These are phyloP conservation scores for Montipora capricornis DNA, from an alignment of 64 coral and sea anemone species.

Conservation along the genomic window DNA sequence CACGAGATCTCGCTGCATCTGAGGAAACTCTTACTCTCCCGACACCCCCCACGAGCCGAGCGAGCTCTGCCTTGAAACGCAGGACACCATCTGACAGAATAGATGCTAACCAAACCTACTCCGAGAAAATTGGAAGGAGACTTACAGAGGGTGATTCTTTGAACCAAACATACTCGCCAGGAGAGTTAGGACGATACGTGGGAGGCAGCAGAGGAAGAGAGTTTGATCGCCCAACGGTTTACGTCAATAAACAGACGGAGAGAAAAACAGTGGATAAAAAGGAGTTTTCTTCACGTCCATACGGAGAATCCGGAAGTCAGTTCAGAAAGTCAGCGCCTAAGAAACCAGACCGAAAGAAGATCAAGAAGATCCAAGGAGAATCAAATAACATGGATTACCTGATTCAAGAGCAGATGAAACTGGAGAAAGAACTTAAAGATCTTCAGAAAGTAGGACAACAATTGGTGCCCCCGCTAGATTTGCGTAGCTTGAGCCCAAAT, in stretches of 20 bases:
- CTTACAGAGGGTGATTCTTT: not conserved
- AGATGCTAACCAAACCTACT: not conserved
- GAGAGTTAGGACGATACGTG: not conserved
- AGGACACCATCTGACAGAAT: not conserved
- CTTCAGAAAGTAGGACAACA: slow-evolving; percentile 12
- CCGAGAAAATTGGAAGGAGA: not conserved
- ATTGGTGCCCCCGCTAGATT: slow-evolving; percentile 24
- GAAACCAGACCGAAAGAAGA: slow-evolving; percentile 37
- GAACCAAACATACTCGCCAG: not conserved
- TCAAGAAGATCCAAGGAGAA: not conserved
- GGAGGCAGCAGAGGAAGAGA: not conserved
- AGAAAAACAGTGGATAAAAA: not conserved
- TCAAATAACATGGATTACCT: slow-evolving; percentile 18
- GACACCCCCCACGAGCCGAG: not conserved
- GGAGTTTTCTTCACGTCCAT: slow-evolving; percentile 15
- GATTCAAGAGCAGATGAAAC: slow-evolving; percentile 45
- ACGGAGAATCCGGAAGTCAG: not conserved
- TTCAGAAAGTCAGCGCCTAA: not conserved
- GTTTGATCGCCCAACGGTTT: not conserved
- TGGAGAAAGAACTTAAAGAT: slow-evolving; percentile 61
- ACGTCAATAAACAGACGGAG: not conserved
- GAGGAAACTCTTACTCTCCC: slow-evolving; percentile 17
- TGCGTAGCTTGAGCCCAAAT: not conserved
- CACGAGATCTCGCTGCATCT: slow-evolving; percentile 6
- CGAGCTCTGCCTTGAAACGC: not conserved